Evolutionary conservation across 2,888 invertebrate species (phyloP), one percentile per base, ranked within the genome.

Genomic region (Cantharis nigra): DNA sequence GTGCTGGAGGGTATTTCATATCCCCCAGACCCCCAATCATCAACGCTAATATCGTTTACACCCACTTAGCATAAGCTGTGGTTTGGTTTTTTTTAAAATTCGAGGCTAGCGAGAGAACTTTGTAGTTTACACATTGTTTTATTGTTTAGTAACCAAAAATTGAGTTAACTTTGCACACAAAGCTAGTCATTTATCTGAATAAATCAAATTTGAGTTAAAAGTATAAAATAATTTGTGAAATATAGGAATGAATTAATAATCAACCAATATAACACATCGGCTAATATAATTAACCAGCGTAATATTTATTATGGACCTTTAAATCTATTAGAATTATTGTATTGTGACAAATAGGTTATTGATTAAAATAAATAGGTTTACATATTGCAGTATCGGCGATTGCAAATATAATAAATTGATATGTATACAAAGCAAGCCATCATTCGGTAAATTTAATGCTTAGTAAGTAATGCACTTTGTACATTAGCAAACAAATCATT

Each of bases 321-420:
- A 49, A 49, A 49, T 49, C n/a, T 49, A 49, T n/a, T 49, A 49
- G n/a, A n/a, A 75, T 78, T 78, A 78, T 78, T 72, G 72, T 70
- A 75, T 78, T 78, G 65, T 70, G 20, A 75, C 69, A 78, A 78
- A 78, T 75, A 72, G 7, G n/a, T 62, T 65, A 78, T 78, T 72
- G 78, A 78, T 75, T 75, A 70, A 71, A 63, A 78, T 69, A 72
- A 78, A 72, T 75, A 75, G 72, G 33, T 62, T 69, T 70, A 67
- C 23, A 67, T 23, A 67, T 49, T 49, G 49, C 49, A 49, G 49
- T 49, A 49, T 49, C 23, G 65, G 13, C 20, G n/a, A 20, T 23
- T 67, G 65, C 65, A 67, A 20, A 20, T 67, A 67, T 67, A 23
- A 67, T 67, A 20, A 20, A 67, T 23, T n/a, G n/a, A 67, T 23